Base-by-base conservation (phyloP, 2,888 invertebrate species). In the Plebejus argus region DNA sequence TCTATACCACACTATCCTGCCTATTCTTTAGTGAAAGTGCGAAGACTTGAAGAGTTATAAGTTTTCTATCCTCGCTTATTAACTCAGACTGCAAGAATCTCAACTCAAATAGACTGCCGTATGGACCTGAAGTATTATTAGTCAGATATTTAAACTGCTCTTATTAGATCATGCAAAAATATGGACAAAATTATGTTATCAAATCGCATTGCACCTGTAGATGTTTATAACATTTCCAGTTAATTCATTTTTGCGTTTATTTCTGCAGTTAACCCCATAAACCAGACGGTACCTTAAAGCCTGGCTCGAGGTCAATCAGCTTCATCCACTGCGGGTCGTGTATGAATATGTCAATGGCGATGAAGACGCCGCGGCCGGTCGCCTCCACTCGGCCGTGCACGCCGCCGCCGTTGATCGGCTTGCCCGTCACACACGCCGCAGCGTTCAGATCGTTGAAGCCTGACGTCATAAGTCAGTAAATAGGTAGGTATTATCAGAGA, bases 351-450 rank as follows among this genome's bases (percentile, higher is more conserved):
- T 96, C 95, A 82, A 96, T 91, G 76, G 96, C 96, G 89, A 97
- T 96, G 91, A 95, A 97, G 76, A 96, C 95, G 80, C 97, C 97
- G 83, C 96, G 95, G 78, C 98, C 98, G 20, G 98, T 98, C 10
- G 98, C 98, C 79, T 97, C 97, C 49, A 96, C 96, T 81, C 98
- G 89, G 86, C 91, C 91, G 88, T 88, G 84, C 84, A 85, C 82
- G 76, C 83, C 83, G 76, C 83, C 83, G 76, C 83, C 87, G 85
- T 97, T 96, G 85, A 98, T 97, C 49, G 98, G 98, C 89, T 98
- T 98, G 78, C 98, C 98, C 35, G 98, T 98, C 77, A 98, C 97
- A 86, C 97, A 97, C 84, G 88, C 87, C 84, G 89, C 86, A 85
- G 85, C 86, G 86, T 86, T 86, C 83, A 98, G 93, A 87, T 98